These are phyloP conservation scores for Tragelaphus imberbis DNA, from an alignment of 2,113 vertebrate genomes.

Conservation along the genomic window DNA sequence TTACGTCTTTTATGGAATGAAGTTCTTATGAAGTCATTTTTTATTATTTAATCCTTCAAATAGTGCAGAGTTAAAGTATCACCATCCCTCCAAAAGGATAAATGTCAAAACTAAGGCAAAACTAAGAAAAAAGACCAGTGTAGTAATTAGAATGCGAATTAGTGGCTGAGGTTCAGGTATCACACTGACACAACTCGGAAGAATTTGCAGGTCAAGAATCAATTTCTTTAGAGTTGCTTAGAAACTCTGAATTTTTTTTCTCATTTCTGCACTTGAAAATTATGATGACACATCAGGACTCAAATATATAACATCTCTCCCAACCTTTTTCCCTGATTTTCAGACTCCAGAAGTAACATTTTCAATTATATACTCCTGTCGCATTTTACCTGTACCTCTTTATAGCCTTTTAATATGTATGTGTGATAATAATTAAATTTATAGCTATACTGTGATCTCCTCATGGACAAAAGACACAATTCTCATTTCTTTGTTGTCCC, in stretches of 20 bases:
- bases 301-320: neutral
- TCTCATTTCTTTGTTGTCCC: neutral
- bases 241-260: neutral
- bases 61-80: neutral
- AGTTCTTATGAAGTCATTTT: neutral
- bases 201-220: neutral
- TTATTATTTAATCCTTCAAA: neutral
- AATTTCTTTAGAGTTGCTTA: neutral
- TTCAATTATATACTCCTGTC: neutral
- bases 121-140: neutral
- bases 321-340: neutral
- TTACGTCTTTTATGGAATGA: neutral
- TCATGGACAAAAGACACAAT: neutral
- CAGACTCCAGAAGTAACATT: neutral
- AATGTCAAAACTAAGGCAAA: slow-evolving; percentile 1
- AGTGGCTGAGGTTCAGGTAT: neutral
- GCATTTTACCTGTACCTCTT: neutral
- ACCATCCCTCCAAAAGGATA: neutral
- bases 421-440: neutral
- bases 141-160: slow-evolving; percentile 20
- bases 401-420: neutral
- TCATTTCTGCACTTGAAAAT: neutral
- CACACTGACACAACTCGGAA: neutral
- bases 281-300: neutral
- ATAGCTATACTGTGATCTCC: neutral